Percentiles rank a stretch among this genome's conserved stretches.
These are phyloP conservation scores for Sclerodermus sp. DNA, from an alignment of 2,888 invertebrate species.

Conservation along the genomic window DNA sequence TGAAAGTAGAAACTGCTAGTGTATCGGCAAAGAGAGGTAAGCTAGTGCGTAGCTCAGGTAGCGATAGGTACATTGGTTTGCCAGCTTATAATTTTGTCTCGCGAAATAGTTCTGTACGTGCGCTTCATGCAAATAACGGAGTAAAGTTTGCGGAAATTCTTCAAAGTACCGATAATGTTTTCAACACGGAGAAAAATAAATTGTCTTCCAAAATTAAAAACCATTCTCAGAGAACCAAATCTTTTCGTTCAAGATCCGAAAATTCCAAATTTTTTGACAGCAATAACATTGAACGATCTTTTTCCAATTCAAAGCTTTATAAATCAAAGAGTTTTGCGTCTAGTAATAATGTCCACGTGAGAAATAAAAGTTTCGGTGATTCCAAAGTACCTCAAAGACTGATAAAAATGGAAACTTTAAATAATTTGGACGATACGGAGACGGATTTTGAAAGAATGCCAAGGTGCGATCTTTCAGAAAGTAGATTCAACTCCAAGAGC, in stretches of 20 bases:
- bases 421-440: constrained; percentile 19
- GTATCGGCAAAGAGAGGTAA: constrained; percentile 51
- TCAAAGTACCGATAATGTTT: background rate
- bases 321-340: too few relatives aligned
- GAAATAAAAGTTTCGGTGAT: background rate
- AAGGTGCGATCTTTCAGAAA: constrained; percentile 24
- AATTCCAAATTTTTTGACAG: background rate
- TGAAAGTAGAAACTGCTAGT: constrained; percentile 42
- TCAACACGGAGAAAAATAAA: constrained; percentile 20
- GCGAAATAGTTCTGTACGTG: constrained; percentile 31
- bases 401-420: constrained; percentile 26
- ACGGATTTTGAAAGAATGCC: constrained; percentile 21
- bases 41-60: constrained; percentile 42
- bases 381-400: constrained; percentile 14
- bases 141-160: background rate
- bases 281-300: background rate
- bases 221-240: too few relatives aligned
- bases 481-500: constrained; percentile 22
- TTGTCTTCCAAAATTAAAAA: constrained; percentile 18
- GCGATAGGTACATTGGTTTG: constrained; percentile 25
- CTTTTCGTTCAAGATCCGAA: too few relatives aligned
- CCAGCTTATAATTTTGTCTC: constrained; percentile 42
- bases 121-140: constrained; percentile 23
- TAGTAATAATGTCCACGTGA: background rate
- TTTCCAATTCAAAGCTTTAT: too few relatives aligned